Conservation (phyloP, 1,140 invertebrate species). For the Drosophila lini region DNA sequence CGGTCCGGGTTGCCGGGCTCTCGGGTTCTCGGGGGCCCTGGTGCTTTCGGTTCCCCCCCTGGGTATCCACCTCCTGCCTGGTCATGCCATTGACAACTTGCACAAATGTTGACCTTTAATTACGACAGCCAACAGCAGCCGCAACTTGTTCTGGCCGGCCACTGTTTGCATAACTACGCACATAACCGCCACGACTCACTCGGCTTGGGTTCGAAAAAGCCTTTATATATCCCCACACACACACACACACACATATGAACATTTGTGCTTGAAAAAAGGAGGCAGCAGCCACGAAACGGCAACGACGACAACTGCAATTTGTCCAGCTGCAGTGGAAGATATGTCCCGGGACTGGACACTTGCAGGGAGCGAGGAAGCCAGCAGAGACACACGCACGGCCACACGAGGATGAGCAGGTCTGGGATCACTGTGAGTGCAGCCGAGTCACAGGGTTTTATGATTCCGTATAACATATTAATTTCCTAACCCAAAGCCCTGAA, state of each 20-base stretch:
- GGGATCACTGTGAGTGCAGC: slow-evolving; percentile 10
- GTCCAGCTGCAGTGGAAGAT: slow-evolving; percentile 67
- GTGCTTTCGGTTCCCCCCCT: slow-evolving; percentile 4
- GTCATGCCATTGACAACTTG: slow-evolving; percentile 73
- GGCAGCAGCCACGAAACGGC: slow-evolving; percentile 48
- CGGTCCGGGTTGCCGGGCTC: slow-evolving; percentile 11
- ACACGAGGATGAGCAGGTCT: slow-evolving; percentile 25
- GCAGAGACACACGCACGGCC: slow-evolving; percentile 55
- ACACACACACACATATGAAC: not conserved
- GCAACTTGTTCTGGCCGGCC: slow-evolving; percentile 71
- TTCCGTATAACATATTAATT: not conserved
- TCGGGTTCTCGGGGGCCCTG: slow-evolving; percentile 6
- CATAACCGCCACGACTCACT: slow-evolving; percentile 57
- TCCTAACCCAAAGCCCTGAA: not conserved
- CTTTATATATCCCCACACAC: slow-evolving; percentile 35
- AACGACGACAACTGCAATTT: slow-evolving; percentile 79
- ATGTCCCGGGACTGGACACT: slow-evolving; percentile 29
- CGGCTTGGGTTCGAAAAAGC: slow-evolving; percentile 28
- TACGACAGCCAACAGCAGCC: slow-evolving; percentile 73
- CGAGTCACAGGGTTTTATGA: slow-evolving; percentile 22
- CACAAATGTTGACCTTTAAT: slow-evolving; percentile 82
- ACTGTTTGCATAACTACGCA: slow-evolving; percentile 80
- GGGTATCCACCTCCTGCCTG: slow-evolving; percentile 36
- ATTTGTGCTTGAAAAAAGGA: slow-evolving; percentile 42
- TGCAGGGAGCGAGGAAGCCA: slow-evolving; percentile 11